These are phyloP conservation scores for Myotis findleyi DNA, from an alignment of 2,797 vertebrate genomes.

Conservation along the genomic window DNA sequence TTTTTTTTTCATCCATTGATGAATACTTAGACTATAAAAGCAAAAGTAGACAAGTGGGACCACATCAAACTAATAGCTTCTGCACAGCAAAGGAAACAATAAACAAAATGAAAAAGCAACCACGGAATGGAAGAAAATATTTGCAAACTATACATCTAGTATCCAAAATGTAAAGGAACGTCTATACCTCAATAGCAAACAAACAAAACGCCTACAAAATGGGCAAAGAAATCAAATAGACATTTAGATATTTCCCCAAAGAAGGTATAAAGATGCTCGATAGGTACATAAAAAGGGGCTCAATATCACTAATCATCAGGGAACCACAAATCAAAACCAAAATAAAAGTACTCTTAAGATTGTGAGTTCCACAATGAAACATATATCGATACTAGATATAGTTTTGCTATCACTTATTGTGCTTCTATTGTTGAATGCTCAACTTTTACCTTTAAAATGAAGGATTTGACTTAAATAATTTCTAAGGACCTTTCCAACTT, in stretches of 20 bases:
- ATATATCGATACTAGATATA: neutral
- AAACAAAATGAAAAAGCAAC: neutral
- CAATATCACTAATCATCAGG: neutral
- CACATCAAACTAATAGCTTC: neutral
- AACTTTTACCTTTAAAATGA: slow-evolving; percentile 18
- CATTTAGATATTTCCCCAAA: neutral
- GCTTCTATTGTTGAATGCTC: neutral
- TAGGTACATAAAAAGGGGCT: neutral
- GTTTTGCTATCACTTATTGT: neutral
- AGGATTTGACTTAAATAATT: neutral
- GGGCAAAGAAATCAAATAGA: neutral
- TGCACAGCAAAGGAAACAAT: neutral
- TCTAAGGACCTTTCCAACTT: neutral
- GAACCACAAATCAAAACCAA: neutral
- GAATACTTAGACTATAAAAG: neutral
- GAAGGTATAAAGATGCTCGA: neutral
- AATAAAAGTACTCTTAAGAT: neutral
- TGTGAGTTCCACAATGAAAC: neutral
- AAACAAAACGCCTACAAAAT: neutral
- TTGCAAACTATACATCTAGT: neutral
- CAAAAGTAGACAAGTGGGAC: neutral
- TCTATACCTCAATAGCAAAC: neutral
- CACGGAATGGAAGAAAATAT: neutral
- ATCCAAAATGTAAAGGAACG: neutral
- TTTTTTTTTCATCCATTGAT: neutral